These are phyloP conservation scores for Neelides sp. DNA, from an alignment of 1,140 invertebrate genomes.

Conservation along the genomic window DNA sequence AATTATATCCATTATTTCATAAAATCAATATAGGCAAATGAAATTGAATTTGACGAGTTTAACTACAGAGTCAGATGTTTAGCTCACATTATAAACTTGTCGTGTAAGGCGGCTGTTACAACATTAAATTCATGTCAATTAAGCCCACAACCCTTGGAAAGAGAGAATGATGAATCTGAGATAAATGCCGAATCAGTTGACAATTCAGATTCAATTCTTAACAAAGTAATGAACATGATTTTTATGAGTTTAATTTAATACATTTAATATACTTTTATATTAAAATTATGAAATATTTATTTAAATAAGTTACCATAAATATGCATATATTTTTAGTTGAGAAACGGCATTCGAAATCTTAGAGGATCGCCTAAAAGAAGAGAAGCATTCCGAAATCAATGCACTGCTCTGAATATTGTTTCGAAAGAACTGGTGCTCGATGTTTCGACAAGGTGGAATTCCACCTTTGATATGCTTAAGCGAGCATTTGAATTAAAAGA, in stretches of 20 bases:
- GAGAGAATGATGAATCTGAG: no score
- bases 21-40: not conserved
- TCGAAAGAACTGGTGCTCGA: constrained; percentile 10
- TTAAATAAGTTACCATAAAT: no score
- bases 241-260: not conserved
- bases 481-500: constrained; percentile 30
- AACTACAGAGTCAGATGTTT: constrained; percentile 4
- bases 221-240: not conserved
- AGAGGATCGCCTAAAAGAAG: constrained; percentile 8
- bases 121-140: no score
- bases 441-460: constrained; percentile 34
- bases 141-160: no score
- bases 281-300: not conserved
- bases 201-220: no score
- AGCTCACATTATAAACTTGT: constrained; percentile 13
- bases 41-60: not conserved
- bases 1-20: no score
- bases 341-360: constrained; percentile 5
- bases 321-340: not conserved
- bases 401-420: not conserved
- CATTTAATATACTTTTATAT: not conserved
- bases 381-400: constrained; percentile 8
- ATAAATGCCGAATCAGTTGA: no score
- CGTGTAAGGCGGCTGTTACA: constrained; percentile 2
- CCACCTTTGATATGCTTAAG: constrained; percentile 32